Evolutionary conservation across 2,888 invertebrate species (phyloP).

Genomic region (Nebria salina): DNA sequence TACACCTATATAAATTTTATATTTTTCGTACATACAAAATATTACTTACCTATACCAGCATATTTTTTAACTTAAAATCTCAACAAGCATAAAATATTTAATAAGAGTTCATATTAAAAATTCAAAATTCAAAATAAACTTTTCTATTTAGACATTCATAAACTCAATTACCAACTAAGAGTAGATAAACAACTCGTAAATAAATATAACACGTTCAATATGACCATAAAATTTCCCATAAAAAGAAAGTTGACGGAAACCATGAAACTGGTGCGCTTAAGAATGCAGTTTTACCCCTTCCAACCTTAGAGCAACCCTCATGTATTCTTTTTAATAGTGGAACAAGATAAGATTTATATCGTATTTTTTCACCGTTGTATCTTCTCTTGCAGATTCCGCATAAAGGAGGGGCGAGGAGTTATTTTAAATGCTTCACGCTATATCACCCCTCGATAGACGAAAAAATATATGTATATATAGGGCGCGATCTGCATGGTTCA

Average conservation of each 20-base stretch:
- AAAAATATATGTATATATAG: not conserved
- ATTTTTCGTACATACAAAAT: not conserved
- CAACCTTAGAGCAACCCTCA: not conserved
- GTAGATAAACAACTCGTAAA: not conserved
- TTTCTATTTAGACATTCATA: not conserved
- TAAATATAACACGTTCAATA: not conserved
- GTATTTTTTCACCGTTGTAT: not conserved
- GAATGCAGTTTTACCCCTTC: not conserved
- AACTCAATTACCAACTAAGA: not conserved
- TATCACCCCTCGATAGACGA: not conserved
- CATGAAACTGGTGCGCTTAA: not conserved
- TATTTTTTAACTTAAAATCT: not conserved
- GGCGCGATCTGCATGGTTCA: not conserved
- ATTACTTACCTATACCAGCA: not conserved
- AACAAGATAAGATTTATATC: not conserved
- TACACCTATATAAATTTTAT: not conserved
- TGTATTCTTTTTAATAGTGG: not conserved
- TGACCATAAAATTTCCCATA: not conserved
- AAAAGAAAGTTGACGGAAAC: not conserved
- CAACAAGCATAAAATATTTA: no score
- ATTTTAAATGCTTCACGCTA: not conserved
- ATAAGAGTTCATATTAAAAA: not conserved
- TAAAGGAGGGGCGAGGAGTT: not conserved
- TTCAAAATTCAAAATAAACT: not conserved
- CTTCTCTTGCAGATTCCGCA: not conserved